Base-by-base conservation (phyloP, 1,140 invertebrate species). In the Calephelis nemesis region DNA sequence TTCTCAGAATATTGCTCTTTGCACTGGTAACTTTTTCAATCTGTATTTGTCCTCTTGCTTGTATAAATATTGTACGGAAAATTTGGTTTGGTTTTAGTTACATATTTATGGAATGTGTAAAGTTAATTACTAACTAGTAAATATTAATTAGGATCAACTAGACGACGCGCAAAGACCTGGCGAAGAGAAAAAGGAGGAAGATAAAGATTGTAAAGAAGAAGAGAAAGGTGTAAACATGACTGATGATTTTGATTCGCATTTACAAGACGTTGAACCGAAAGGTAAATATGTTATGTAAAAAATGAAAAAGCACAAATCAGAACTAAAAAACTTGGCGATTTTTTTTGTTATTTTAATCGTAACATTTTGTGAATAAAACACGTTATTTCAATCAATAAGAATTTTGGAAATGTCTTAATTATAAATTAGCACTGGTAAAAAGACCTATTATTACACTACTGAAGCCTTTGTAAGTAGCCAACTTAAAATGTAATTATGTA, bases 191-290 rank as follows among this genome's bases (percentile, higher is more conserved):
- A 93, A 94, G 73, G 90, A 95, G 65, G 94, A 95, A 5, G 95
- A 98, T 69, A 95, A 96, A 72, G 96, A 98, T 84, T 96, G 96
- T 74, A 96, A 95, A 78, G 96, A 98, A 80, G 97, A 98, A 91
- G 97, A 99, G 65, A 96, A 98, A 69, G 98, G 97, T 13, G 95
- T 98, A 60, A 97, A 98, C 79, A 98, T 98, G 97, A 96, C 95
- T 11, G 97, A 98, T 70, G 96, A 99, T 87, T 98, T 98, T 91
- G 97, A 93, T 50, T 92, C 91, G 0, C 90, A 92, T 79, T 78
- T 92, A 42, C 88, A 98, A 84, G 97, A 98, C 90, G 85, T 97
- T 15, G 96, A 98, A 13, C 93, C 95, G 63, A 93, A 95, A 75
- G 90, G 93, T 86, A 80, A 73, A 7, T 47, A 7, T 15, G 7